These are phyloP conservation scores for Chloromyia formosa DNA, from an alignment of 2,888 invertebrate species.

Conservation along the genomic window DNA sequence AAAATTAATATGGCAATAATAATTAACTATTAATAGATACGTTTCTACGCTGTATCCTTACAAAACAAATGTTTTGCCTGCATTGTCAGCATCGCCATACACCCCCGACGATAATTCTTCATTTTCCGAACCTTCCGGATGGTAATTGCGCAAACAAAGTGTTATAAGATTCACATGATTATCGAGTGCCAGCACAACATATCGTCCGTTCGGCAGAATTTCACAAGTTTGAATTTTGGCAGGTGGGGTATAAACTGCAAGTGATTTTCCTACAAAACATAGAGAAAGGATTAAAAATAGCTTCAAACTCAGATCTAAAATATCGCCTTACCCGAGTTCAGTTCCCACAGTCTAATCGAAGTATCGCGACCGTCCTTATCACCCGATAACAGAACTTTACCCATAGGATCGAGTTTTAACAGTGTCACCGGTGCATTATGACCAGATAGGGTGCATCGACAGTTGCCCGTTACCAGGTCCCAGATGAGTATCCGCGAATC, in stretches of 20 bases:
- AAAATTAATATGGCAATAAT: no score
- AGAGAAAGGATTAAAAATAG: neutral
- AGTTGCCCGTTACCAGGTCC: constrained; percentile 87
- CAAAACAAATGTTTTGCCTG: constrained; percentile 70
- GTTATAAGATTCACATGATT: constrained; percentile 73
- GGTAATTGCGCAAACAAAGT: constrained; percentile 67
- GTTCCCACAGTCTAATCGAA: constrained; percentile 83
- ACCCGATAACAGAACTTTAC: constrained; percentile 77
- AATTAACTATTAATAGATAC: neutral
- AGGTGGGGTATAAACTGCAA: constrained; percentile 82
- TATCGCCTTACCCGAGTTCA: constrained; percentile 71
- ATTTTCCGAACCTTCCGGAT: constrained; percentile 46
- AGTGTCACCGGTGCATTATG: constrained; percentile 81
- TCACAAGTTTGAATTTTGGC: constrained; percentile 79
- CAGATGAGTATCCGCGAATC: constrained; percentile 85
- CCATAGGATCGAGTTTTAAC: constrained; percentile 77
- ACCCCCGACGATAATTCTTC: constrained; percentile 54
- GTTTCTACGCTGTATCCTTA: constrained; percentile 31
- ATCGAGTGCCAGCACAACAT: constrained; percentile 75
- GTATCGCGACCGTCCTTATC: constrained; percentile 77
- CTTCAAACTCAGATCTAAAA: neutral
- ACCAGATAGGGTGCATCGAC: constrained; percentile 78
- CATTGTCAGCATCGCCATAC: constrained; percentile 69
- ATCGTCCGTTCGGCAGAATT: constrained; percentile 76
- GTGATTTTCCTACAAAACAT: constrained; percentile 72